A percentile compares a stretch with the other conserved stretches of the same genome.
Conservation (phyloP, 2,113 vertebrate genomes). For the Pseudonaja textilis region DNA sequence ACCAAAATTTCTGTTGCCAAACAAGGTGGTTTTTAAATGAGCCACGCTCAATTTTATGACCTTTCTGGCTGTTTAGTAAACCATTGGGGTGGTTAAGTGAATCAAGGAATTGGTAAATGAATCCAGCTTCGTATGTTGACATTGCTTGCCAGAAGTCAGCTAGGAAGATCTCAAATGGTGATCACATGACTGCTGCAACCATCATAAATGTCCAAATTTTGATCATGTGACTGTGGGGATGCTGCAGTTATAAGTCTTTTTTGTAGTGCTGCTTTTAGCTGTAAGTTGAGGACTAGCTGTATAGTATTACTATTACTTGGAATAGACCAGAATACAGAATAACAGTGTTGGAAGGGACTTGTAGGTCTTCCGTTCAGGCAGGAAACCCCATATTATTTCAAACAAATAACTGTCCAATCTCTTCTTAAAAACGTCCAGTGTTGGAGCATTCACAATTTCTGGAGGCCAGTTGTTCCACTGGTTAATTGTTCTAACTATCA, state of each 20-base stretch:
- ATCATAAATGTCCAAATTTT: background rate
- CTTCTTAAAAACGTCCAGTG: background rate
- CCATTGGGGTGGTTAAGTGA: background rate
- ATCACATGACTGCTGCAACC: background rate
- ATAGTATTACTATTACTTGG: background rate
- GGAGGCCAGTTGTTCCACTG: background rate
- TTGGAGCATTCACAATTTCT: background rate
- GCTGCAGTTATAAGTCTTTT: background rate
- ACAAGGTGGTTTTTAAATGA: background rate
- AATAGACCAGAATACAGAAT: background rate
- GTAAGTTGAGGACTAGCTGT: background rate
- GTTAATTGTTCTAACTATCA: background rate
- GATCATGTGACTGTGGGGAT: background rate
- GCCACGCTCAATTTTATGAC: background rate
- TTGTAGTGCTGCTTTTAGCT: background rate
- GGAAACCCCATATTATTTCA: background rate
- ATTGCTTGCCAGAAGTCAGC: background rate
- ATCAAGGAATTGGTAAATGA: background rate
- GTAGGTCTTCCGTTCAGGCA: background rate
- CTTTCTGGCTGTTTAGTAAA: background rate
- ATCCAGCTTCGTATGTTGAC: background rate
- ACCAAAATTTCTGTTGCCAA: background rate
- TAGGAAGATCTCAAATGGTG: background rate
- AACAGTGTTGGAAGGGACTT: background rate
- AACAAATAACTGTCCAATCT: background rate